A percentile compares a stretch with the other conserved stretches of the same genome.
Evolutionary conservation across 2,888 invertebrate genomes (phyloP).

Genomic region (Tortrix viridana): DNA sequence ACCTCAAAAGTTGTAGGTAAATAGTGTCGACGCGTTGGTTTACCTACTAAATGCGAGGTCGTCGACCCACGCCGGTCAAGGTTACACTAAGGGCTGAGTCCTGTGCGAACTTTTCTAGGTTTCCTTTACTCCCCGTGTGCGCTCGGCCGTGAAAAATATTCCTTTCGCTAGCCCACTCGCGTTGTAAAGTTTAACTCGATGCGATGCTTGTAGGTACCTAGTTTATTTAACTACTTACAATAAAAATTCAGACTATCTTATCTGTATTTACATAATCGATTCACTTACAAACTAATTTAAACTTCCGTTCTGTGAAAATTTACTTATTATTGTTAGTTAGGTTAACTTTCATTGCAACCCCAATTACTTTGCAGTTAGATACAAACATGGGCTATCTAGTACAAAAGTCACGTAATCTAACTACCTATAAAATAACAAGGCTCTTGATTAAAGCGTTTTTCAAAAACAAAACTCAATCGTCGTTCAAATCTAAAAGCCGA

Average conservation of each 20-base stretch:
- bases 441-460: slow-evolving; percentile 13
- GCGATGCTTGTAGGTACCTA: too few species aligned
- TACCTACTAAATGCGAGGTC: slow-evolving; percentile 54
- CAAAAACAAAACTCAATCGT: slow-evolving; percentile 27
- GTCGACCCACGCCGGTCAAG: slow-evolving; percentile 71
- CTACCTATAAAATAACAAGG: slow-evolving; percentile 10
- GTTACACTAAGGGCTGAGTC: slow-evolving; percentile 59
- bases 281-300: slow-evolving; percentile 24
- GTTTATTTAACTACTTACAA: neutral
- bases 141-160: slow-evolving; percentile 27
- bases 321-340: neutral
- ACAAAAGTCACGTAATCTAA: slow-evolving; percentile 3
- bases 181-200: neutral
- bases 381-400: neutral
- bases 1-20: slow-evolving; percentile 28
- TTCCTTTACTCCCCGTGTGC: slow-evolving; percentile 22
- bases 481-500: slow-evolving; percentile 12
- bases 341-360: neutral
- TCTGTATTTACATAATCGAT: neutral
- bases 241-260: neutral
- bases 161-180: slow-evolving; percentile 19
- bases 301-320: slow-evolving; percentile 12
- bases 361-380: neutral
- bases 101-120: slow-evolving; percentile 26
- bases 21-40: slow-evolving; percentile 19